Evolutionary conservation across 2,113 vertebrate species (phyloP), one percentile per base, ranked within the genome.

Genomic region (Dasyornis broadbenti): DNA sequence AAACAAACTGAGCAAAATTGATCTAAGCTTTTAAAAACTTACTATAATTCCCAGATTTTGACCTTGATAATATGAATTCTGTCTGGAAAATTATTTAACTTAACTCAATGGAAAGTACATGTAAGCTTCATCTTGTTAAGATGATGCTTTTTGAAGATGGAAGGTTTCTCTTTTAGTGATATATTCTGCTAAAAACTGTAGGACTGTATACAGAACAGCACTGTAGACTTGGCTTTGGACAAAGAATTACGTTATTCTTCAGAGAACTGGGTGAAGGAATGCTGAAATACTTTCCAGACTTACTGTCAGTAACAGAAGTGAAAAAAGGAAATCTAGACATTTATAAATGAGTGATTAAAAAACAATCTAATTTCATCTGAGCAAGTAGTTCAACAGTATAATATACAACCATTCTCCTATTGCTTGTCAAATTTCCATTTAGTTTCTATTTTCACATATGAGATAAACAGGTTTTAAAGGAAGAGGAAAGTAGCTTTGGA

Each of bases 251-350:
- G 1, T 85, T 91, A 86, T 81, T 94, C 82, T 90, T 88, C 82
- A 89, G 57, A 94, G 53, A 82, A 61, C 23, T 37, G 33, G n/a
- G 30, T 66, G 81, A 76, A 95, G 54, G 42, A 89, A 85, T 26
- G 22, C 54, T 52, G 24, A 90, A 95, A 92, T 31, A 37, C 40
- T 94, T 91, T 94, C 93, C 91, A 95, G 87, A 90, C 42, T 81
- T 84, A 84, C 47, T 66, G 50, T 91, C 66, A 90, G 59, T 82
- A 84, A 50, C 54, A 47, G 8, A 86, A 61, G 39, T 23, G 13
- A 93, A 90, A 79, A 84, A 89, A 68, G 2, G 10, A 77, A 87
- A 82, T 54, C 37, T 37, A 50, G 39, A 66, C 47, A 85, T 76
- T 75, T 80, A 54, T 59, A 66, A 50, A 69, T 69, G 33, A 65